Conservation (phyloP, 2,888 invertebrate species). For the Tuberolachnus salignus region DNA sequence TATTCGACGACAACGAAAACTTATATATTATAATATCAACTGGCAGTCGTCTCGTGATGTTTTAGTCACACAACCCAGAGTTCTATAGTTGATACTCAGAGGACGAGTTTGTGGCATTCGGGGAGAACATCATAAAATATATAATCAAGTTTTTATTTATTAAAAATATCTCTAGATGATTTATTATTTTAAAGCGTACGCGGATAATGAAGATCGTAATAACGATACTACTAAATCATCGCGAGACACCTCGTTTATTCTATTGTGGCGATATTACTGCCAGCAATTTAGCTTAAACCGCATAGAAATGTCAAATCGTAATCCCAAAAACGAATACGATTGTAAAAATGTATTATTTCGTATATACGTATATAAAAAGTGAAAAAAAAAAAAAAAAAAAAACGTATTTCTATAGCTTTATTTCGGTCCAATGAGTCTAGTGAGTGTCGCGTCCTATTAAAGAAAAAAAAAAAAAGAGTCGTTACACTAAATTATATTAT, state of each 20-base stretch:
- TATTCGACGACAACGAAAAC: too few species aligned
- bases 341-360: background rate
- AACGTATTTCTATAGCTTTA: background rate
- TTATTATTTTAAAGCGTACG: constrained; percentile 29
- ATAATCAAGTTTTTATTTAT: constrained; percentile 42
- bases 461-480: background rate
- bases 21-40: too few species aligned
- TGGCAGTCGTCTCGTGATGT: too few species aligned
- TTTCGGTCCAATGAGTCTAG: background rate
- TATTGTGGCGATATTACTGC: constrained; percentile 38
- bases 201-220: constrained; percentile 31
- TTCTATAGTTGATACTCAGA: background rate
- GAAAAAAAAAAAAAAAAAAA: background rate
- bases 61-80: too few species aligned
- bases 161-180: constrained; percentile 45
- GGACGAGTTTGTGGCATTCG: background rate
- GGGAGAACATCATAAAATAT: background rate
- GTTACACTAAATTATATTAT: background rate
- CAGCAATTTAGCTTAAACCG: background rate
- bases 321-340: constrained; percentile 15
- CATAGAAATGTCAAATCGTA: constrained; percentile 21
- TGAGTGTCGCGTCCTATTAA: background rate
- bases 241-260: constrained; percentile 39
- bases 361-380: too few species aligned
- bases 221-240: constrained; percentile 50